Evolutionary conservation across 2,113 vertebrate species (phyloP).

Genomic region (Rhegmatorhina hoffmannsi): DNA sequence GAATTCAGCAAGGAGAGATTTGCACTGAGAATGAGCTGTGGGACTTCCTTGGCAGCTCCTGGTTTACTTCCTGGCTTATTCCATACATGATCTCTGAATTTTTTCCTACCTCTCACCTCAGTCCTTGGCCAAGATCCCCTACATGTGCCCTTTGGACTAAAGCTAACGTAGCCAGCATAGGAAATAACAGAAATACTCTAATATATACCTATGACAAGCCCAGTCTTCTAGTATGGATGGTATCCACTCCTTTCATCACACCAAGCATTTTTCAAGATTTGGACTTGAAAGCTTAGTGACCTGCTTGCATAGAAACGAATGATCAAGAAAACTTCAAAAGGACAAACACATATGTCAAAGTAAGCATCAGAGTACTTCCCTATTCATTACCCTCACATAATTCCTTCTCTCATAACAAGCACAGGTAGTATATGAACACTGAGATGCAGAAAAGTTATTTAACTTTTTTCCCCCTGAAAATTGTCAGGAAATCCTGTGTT

Average conservation of each 20-base stretch:
- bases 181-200: neutral
- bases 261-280: neutral
- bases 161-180: neutral
- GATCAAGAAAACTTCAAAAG: neutral
- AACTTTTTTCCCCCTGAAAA: neutral
- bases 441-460: neutral
- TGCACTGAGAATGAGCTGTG: neutral
- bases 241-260: neutral
- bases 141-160: fast-evolving
- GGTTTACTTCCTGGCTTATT: neutral
- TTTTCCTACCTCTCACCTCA: neutral
- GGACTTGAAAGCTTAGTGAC: neutral
- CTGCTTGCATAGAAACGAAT: neutral
- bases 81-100: neutral
- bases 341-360: neutral
- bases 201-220: neutral
- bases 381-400: neutral
- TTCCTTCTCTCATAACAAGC: neutral
- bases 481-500: neutral
- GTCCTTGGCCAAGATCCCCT: neutral
- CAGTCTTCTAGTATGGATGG: neutral
- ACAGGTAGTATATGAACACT: neutral
- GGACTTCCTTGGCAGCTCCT: neutral
- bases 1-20: neutral
- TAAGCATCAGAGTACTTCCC: neutral